phyloP scores from a whole-genome alignment of 2,888 invertebrate genomes.

The Carpatolechia fugitivella region DNA sequence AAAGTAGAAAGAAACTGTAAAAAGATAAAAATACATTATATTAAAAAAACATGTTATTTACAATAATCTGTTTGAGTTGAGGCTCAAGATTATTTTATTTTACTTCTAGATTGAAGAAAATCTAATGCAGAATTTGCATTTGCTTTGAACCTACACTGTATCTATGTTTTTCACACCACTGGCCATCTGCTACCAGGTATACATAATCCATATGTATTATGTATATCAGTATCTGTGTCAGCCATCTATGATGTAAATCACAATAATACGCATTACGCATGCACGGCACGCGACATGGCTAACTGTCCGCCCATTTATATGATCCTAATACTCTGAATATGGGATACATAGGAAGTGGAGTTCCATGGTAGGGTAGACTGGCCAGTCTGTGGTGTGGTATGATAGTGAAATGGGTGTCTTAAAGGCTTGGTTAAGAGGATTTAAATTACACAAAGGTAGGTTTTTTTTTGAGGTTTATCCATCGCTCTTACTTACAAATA shows the following conservation, averaged over 20 bases:
- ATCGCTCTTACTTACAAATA: no score
- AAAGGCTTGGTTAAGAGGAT: constrained; percentile 17
- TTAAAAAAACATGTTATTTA: no score
- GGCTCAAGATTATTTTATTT: no score
- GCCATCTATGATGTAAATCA: constrained; percentile 46
- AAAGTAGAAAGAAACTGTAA: no score
- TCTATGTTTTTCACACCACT: not conserved
- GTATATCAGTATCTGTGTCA: constrained; percentile 11
- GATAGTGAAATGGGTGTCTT: constrained; percentile 44
- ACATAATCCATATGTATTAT: constrained; percentile 5
- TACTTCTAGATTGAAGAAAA: no score
- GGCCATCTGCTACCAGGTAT: not conserved
- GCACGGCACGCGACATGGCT: constrained; percentile 48
- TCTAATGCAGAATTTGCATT: no score
- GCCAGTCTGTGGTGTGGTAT: constrained; percentile 29
- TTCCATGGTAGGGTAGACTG: constrained; percentile 27
- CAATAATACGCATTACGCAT: constrained; percentile 60
- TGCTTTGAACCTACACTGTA: not conserved
- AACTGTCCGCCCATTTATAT: constrained; percentile 66
- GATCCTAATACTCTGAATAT: constrained; percentile 36
- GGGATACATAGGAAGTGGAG: constrained; percentile 45
- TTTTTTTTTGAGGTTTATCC: no score
- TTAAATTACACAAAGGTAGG: constrained; percentile 22
- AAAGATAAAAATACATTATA: no score
- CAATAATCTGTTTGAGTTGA: no score